These are phyloP conservation scores for Chymomyza fuscimana DNA, from an alignment of 2,888 invertebrate species.

Conservation along the genomic window DNA sequence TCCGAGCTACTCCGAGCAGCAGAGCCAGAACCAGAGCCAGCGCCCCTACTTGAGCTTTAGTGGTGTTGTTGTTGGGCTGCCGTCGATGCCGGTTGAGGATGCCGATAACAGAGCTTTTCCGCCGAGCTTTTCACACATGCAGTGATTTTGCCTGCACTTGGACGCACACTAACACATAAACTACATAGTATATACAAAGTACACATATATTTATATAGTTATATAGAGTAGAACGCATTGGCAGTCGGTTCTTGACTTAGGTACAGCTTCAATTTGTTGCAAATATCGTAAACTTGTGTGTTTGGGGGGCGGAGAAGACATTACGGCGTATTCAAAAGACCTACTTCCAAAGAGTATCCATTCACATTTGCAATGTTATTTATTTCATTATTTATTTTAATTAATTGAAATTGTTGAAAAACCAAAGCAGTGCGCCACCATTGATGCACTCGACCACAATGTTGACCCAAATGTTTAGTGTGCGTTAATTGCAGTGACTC, in stretches of 20 bases:
- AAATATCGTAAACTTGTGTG: not conserved
- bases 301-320: not conserved
- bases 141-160: constrained; percentile 48
- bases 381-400: constrained; percentile 66
- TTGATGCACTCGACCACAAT: constrained; percentile 3
- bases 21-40: constrained; percentile 20
- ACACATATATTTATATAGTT: not conserved
- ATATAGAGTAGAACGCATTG: not conserved
- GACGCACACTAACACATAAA: not conserved
- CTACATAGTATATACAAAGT: not conserved
- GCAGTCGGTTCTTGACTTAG: constrained; percentile 33
- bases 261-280: not conserved
- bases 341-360: constrained; percentile 16
- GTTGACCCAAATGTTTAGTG: constrained; percentile 50
- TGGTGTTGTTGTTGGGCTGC: not conserved
- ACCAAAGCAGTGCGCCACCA: constrained; percentile 12
- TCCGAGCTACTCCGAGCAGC: not conserved
- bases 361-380: constrained; percentile 25
- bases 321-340: not conserved
- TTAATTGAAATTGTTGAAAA: constrained; percentile 61
- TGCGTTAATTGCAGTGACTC: constrained; percentile 51
- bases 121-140: constrained; percentile 43
- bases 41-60: constrained; percentile 47
- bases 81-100: not conserved
- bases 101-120: not conserved